Percentiles rank a stretch among this genome's conserved stretches.
These are phyloP conservation scores for Cosmia trapezina DNA, from an alignment of 2,888 invertebrate species.

Conservation along the genomic window DNA sequence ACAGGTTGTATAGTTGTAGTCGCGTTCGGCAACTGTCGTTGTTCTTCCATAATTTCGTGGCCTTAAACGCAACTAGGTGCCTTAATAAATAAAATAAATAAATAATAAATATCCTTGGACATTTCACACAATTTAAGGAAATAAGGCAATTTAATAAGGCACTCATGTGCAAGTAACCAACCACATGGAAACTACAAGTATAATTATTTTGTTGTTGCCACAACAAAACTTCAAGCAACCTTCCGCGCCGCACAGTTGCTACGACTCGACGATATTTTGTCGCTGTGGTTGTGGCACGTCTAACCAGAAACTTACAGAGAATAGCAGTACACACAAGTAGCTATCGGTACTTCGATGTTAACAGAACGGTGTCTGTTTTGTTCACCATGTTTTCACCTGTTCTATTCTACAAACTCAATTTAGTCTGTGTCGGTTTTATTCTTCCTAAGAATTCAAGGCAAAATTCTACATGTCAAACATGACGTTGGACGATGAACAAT, in stretches of 20 bases:
- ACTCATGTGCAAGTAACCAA: background rate
- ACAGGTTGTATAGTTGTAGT: no score
- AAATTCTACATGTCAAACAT: background rate
- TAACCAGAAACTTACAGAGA: background rate
- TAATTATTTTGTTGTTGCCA: background rate
- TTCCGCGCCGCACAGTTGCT: no score
- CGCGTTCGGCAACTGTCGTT: background rate
- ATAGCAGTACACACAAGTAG: background rate
- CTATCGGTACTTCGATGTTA: slow-evolving; percentile 14
- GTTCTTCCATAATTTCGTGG: background rate
- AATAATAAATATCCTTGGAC: no score
- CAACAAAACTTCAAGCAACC: background rate
- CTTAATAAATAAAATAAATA: no score
- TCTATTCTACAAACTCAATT: slow-evolving; percentile 49
- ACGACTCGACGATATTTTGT: background rate
- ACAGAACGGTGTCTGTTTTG: slow-evolving; percentile 13
- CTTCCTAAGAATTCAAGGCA: background rate
- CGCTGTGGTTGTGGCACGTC: background rate
- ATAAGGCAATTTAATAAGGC: no score
- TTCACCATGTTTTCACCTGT: slow-evolving; percentile 39
- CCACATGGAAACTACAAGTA: background rate
- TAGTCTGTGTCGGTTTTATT: slow-evolving; percentile 27
- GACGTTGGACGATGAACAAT: background rate
- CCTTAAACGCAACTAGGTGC: no score
- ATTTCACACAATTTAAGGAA: no score